Evolutionary conservation across 1,140 invertebrate genomes (phyloP).

Genomic region (Lucilia cuprina): DNA sequence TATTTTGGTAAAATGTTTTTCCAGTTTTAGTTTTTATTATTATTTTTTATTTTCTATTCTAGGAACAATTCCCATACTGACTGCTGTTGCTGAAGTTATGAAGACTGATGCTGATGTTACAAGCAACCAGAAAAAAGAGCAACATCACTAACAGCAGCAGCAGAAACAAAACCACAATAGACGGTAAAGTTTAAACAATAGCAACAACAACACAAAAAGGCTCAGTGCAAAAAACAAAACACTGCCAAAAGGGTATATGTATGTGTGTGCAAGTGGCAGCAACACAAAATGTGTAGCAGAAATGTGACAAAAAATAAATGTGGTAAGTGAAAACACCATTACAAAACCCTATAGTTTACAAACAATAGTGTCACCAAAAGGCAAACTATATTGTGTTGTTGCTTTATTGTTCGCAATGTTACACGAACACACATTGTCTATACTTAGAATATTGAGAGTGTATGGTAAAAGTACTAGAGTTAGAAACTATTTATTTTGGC

Average conservation of each 20-base stretch:
- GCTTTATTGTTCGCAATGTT: background rate
- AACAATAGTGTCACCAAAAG: conserved; percentile 34
- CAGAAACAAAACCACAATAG: conserved; percentile 11
- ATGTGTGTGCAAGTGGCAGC: background rate
- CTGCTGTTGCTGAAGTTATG: background rate
- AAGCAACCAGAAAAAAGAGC: background rate
- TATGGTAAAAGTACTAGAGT: background rate
- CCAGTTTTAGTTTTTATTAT: background rate
- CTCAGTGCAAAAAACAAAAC: background rate
- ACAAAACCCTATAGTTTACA: background rate
- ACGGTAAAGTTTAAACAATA: conserved; percentile 31
- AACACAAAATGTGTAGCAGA: background rate
- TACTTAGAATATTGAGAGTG: background rate
- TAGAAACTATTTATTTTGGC: background rate
- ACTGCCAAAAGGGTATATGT: background rate
- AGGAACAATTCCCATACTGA: background rate
- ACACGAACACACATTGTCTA: background rate
- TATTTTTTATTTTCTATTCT: background rate
- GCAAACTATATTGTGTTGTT: background rate
- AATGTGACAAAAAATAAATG: background rate
- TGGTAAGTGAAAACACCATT: background rate
- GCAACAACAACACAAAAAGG: background rate
- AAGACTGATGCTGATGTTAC: conserved; percentile 15
- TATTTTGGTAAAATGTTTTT: conserved; percentile 17
- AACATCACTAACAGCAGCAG: background rate